Conservation (phyloP, 2,797 vertebrate genomes). For the Malacoctenus gilli region DNA sequence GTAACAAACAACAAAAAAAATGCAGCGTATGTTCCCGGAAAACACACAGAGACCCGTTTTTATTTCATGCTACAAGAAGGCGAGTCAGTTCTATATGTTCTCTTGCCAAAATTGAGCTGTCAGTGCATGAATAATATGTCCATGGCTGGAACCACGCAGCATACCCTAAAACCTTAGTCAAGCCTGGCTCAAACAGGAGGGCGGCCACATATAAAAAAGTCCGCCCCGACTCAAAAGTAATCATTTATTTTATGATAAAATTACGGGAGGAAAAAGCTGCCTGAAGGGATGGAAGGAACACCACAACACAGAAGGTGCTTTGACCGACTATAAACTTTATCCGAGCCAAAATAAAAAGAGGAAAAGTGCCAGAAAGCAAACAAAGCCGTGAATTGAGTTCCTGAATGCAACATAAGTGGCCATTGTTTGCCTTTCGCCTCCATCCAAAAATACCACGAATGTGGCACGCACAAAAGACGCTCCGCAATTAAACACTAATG, state of each 20-base stretch:
- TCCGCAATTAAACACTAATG: not conserved
- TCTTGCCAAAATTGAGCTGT: conserved; percentile 33
- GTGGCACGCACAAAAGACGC: not conserved
- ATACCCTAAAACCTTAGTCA: conserved; percentile 42
- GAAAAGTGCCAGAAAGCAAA: conserved; percentile 14
- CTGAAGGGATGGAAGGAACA: not conserved
- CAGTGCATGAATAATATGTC: conserved; percentile 32
- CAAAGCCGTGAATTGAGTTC: not conserved
- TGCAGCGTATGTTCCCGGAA: conserved; percentile 36
- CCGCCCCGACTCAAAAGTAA: conserved; percentile 19
- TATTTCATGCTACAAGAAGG: conserved; percentile 2
- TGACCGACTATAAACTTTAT: not conserved
- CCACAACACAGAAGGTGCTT: not conserved
- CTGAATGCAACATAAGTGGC: conserved; percentile 8
- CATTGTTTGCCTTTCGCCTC: not conserved
- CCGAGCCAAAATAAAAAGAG: not conserved
- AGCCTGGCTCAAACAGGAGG: conserved; percentile 34
- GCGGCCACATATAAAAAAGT: conserved; percentile 28
- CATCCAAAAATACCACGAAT: conserved; percentile 1
- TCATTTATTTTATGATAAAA: conserved; percentile 30
- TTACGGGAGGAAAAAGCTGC: not conserved
- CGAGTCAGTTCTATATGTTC: not conserved
- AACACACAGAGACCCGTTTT: conserved; percentile 8
- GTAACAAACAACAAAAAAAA: conserved; percentile 36
- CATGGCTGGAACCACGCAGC: not conserved